These are phyloP conservation scores for Homarus americanus DNA, from an alignment of 1,140 invertebrate genomes.

Conservation along the genomic window DNA sequence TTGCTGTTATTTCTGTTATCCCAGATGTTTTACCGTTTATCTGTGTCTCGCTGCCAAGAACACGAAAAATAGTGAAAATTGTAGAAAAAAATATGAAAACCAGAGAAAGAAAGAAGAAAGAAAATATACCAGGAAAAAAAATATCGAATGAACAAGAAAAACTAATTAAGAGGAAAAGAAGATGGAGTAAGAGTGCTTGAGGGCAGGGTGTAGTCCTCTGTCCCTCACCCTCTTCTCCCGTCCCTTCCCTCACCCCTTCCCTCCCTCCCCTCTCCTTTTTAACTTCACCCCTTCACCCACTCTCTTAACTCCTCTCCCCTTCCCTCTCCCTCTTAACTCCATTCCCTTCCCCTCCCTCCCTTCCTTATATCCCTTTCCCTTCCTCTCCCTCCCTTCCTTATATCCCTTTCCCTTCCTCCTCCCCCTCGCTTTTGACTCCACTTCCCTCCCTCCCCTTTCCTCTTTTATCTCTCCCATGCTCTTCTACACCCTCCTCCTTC, in stretches of 20 bases:
- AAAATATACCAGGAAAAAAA: not conserved
- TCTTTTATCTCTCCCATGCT: not conserved
- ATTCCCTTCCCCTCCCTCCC: no score
- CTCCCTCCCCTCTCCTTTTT: conserved; percentile 6
- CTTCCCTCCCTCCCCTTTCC: conserved; percentile 7
- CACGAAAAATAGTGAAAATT: no score
- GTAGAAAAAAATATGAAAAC: not conserved
- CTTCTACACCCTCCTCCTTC: not conserved
- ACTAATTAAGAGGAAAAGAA: no score
- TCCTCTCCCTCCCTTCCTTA: not conserved
- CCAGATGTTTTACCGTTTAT: not conserved
- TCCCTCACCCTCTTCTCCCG: not conserved
- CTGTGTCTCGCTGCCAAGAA: no score
- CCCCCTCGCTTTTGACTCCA: not conserved
- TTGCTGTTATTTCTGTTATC: not conserved
- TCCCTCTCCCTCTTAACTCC: not conserved
- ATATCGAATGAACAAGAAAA: no score
- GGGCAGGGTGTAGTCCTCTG: no score
- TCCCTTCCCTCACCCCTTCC: not conserved
- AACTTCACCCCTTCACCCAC: not conserved
- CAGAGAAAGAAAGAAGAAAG: not conserved
- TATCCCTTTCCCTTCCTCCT: conserved; percentile 6
- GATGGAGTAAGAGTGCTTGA: not conserved
- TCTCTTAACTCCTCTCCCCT: not conserved
- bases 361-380: not conserved